Evolutionary conservation across 2,797 vertebrate genomes (phyloP).

Genomic region (Coreius guichenoti): DNA sequence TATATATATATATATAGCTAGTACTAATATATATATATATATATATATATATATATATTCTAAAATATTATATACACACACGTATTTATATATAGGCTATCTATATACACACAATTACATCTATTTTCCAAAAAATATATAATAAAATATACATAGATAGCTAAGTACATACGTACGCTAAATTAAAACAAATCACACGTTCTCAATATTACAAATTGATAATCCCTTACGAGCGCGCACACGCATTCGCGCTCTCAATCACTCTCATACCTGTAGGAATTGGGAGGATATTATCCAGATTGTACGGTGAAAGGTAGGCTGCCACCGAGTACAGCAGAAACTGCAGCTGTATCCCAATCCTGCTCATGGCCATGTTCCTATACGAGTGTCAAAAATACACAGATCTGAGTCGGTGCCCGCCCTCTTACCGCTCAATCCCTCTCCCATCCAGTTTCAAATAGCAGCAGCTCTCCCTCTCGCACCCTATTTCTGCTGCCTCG

Average conservation of each 20-base stretch:
- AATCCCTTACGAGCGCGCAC: not conserved
- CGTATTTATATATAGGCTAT: too few relatives aligned
- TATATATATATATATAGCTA: too few relatives aligned
- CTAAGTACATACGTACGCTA: not conserved
- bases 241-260: not conserved
- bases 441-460: conserved; percentile 31
- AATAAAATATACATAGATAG: not conserved
- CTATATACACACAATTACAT: not conserved
- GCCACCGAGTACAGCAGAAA: conserved; percentile 49
- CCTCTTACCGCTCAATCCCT: not conserved
- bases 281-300: conserved; percentile 40
- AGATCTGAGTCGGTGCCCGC: conserved; percentile 7
- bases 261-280: conserved; percentile 47
- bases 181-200: not conserved
- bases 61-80: not conserved
- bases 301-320: conserved; percentile 34
- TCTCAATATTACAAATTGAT: too few relatives aligned
- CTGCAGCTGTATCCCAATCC: conserved; percentile 48
- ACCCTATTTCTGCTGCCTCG: not conserved
- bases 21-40: too few relatives aligned
- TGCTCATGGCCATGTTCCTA: conserved; percentile 52
- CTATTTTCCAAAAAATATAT: not conserved
- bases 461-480: not conserved
- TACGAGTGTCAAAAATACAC: conserved; percentile 22
- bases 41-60: too few relatives aligned